A percentile compares a stretch with the other conserved stretches of the same genome.
phyloP scores from a whole-genome alignment of 2,797 vertebrate species.

The Parotocinclus haroldoi region DNA sequence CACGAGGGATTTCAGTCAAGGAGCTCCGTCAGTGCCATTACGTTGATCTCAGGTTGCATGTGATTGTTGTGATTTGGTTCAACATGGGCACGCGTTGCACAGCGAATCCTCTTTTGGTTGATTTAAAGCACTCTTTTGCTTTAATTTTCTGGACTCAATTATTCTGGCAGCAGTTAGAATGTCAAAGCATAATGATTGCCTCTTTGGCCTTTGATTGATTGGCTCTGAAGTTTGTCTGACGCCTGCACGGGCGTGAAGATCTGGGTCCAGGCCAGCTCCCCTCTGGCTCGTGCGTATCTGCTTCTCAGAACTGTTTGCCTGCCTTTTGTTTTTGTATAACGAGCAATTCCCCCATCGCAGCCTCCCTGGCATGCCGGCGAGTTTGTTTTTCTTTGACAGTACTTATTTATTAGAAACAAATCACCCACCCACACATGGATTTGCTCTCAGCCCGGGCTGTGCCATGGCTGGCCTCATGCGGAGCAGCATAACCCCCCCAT shows the following conservation, averaged over 20 bases:
- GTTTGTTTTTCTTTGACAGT: conserved; percentile 64
- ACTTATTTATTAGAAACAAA: conserved; percentile 61
- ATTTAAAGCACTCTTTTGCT: conserved; percentile 60
- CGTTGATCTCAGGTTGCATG: conserved; percentile 59
- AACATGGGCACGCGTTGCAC: conserved; percentile 40
- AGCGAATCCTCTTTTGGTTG: conserved; percentile 62
- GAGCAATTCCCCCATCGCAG: conserved; percentile 25
- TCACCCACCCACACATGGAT: conserved; percentile 37
- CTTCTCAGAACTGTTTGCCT: conserved; percentile 26
- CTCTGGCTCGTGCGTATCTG: conserved; percentile 7
- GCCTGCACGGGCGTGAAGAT: conserved; percentile 26
- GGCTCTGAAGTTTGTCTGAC: conserved; percentile 21
- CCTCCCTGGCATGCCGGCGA: neutral
- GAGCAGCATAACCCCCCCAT: conserved; percentile 21
- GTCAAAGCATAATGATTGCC: conserved; percentile 26
- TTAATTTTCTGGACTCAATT: conserved; percentile 70
- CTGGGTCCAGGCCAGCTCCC: conserved; percentile 26
- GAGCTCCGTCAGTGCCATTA: conserved; percentile 57
- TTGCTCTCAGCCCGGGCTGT: neutral
- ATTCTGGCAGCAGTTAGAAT: conserved; percentile 69
- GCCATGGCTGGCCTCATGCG: conserved; percentile 7
- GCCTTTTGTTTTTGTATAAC: conserved; percentile 53
- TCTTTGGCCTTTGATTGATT: conserved; percentile 36
- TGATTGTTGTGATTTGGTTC: conserved; percentile 63
- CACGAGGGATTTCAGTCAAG: conserved; percentile 51